Conservation (phyloP, 2,888 invertebrate genomes). For the Archips crataeganus region DNA sequence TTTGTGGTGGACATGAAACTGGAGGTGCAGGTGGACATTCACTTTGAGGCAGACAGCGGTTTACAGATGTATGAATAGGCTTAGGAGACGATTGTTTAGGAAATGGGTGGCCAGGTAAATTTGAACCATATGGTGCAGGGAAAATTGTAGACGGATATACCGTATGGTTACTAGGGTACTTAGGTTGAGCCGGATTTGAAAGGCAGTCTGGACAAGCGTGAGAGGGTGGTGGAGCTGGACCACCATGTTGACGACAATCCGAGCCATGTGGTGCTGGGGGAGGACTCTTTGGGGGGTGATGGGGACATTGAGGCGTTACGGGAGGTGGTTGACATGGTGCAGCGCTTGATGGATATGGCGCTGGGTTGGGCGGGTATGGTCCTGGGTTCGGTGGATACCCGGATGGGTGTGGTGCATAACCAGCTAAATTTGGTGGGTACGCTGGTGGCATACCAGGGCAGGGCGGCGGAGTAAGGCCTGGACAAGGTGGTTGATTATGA, state of each 20-base stretch:
- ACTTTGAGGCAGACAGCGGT: neutral
- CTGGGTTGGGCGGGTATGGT: neutral
- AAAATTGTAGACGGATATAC: neutral
- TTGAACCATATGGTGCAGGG: neutral
- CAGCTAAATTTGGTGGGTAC: neutral
- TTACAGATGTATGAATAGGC: neutral
- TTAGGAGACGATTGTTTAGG: neutral
- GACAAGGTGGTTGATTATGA: neutral
- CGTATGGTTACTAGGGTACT: neutral
- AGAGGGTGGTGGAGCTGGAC: neutral
- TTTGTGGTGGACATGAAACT: no score
- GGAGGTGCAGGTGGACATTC: neutral
- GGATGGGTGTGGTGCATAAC: neutral
- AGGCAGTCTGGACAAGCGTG: neutral
- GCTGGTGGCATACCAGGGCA: neutral
- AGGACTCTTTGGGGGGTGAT: neutral
- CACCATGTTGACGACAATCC: neutral
- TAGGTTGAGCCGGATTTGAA: neutral
- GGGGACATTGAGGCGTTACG: neutral
- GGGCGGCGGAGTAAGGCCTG: neutral
- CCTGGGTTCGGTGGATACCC: neutral
- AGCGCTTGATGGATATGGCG: neutral
- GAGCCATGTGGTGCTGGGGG: neutral
- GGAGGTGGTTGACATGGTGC: neutral
- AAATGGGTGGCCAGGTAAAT: neutral